Evolutionary conservation across 2,113 vertebrate genomes (phyloP), one percentile per base, ranked within the genome.

Genomic region (Aspiorhynchus laticeps): DNA sequence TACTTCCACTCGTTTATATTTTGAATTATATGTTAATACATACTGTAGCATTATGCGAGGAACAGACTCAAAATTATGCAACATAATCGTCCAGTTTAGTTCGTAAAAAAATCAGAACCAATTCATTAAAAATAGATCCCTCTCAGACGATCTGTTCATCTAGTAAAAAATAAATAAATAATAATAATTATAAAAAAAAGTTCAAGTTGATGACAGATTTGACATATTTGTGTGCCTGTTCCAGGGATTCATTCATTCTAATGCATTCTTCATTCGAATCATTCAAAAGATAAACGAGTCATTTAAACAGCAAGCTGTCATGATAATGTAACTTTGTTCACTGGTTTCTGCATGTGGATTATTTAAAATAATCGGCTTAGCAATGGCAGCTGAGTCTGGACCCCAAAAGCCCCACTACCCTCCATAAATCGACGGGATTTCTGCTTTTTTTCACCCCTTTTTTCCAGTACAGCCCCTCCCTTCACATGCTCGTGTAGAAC

Each of bases 281-380:
- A 31, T 31, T 51, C 7, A 12, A 26, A 26, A 76, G 5, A 28
- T 8, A 31, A 33, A 24, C 11, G 3, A 36, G 10, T 3, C 21
- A 21, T 31, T 77, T 48, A 9, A 59, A 36, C 1, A 56, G 48
- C 28, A 79, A 1, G 9, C 74, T 2, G 56, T n/a, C 53, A 78
- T n/a, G n/a, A n/a, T 48, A 48, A 38, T 21, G 65, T 12, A 36
- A 48, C 73, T 63, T 33, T 46, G 10, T 85, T 21, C 15, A 17
- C 26, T 24, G 38, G 7, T 67, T 21, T 69, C 15, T 41, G 48
- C 38, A 80, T 17, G 48, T 61, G 9, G 43, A 61, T 56, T 53
- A 73, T n/a, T 56, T 43, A 21, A 63, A 61, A 74, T 81, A 75
- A 74, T 75, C 36, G 24, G 51, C 9, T 86, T 82, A 59, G n/a